Conservation (phyloP, 2,888 invertebrate genomes). For the Noctua janthina region DNA sequence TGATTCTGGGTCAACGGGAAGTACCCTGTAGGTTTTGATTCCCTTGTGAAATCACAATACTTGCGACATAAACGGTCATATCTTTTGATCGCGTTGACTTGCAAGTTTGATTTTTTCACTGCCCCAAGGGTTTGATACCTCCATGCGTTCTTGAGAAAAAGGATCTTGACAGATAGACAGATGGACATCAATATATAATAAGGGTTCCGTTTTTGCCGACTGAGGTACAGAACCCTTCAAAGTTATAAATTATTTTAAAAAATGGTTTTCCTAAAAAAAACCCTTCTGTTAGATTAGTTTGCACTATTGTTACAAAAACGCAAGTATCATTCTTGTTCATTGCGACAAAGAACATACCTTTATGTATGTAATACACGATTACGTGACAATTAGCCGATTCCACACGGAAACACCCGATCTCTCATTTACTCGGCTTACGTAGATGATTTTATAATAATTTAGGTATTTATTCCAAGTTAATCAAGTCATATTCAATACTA, state of each 20-base stretch:
- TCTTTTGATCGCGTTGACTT: too few species aligned
- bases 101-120: too few species aligned
- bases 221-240: background rate
- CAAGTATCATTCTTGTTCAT: background rate
- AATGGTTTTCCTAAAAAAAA: background rate
- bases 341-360: background rate
- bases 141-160: too few species aligned
- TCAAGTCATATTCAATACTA: slow-evolving; percentile 16
- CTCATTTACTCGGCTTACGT: background rate
- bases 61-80: too few species aligned
- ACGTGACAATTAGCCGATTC: slow-evolving; percentile 14
- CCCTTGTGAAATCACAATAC: too few species aligned
- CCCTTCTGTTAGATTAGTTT: too few species aligned
- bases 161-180: background rate
- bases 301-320: background rate
- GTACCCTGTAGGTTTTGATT: too few species aligned
- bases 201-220: background rate
- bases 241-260: background rate
- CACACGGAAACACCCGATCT: slow-evolving; percentile 33
- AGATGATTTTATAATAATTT: slow-evolving; percentile 1
- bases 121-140: too few species aligned
- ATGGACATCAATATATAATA: background rate
- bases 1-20: too few species aligned
- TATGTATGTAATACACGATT: background rate
- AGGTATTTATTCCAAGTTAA: slow-evolving; percentile 10